A percentile compares a stretch with the other conserved stretches of the same genome.
Evolutionary conservation across 2,113 vertebrate species (phyloP).

Genomic region (Vulpes ferrilata): DNA sequence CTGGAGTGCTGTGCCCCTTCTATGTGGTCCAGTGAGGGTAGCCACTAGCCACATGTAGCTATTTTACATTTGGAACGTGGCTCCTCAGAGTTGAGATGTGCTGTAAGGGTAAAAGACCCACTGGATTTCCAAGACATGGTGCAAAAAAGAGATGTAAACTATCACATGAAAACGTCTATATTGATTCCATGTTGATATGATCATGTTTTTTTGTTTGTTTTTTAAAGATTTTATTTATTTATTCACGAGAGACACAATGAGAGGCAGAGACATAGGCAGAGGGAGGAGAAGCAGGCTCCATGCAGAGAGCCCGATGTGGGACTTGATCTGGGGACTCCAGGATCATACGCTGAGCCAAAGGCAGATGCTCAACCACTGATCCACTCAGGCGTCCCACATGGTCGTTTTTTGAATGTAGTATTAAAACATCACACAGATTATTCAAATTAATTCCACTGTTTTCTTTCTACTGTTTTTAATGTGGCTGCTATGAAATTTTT

Average conservation of each 20-base stretch:
- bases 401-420: neutral
- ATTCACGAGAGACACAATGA: too few species aligned
- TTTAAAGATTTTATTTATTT: too few species aligned
- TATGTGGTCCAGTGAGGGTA: neutral
- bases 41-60: accelerated
- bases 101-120: neutral
- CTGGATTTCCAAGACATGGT: neutral
- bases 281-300: too few species aligned
- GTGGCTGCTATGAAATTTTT: neutral
- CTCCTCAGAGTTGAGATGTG: neutral
- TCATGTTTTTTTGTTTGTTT: neutral
- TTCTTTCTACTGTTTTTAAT: neutral
- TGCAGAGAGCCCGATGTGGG: too few species aligned
- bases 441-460: neutral
- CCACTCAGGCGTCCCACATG: too few species aligned
- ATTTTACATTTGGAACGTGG: neutral
- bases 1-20: accelerated
- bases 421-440: neutral
- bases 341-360: too few species aligned
- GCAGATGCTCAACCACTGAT: too few species aligned
- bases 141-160: neutral
- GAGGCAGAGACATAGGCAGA: too few species aligned
- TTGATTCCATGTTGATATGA: neutral
- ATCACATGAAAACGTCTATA: neutral
- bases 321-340: too few species aligned